Conservation (phyloP, 2,113 vertebrate species). For the Corythaeola cristata region DNA sequence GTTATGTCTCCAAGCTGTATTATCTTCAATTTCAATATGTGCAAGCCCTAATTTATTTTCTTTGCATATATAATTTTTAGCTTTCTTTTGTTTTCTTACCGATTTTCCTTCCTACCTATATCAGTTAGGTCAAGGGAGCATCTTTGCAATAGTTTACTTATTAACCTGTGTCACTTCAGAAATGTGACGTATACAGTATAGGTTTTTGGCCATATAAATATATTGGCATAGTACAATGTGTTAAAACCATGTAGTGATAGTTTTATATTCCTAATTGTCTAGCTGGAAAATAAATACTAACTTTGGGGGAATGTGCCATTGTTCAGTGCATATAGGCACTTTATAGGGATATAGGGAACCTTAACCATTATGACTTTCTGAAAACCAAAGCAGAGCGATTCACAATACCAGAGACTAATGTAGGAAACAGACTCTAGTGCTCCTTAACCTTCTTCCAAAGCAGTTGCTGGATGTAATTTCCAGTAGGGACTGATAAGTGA, state of each 20-base stretch:
- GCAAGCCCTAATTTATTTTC: background rate
- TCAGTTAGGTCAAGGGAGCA: background rate
- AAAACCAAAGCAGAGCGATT: background rate
- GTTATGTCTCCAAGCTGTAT: background rate
- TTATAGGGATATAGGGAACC: background rate
- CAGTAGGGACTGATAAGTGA: background rate
- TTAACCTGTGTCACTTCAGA: background rate
- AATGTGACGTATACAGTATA: background rate
- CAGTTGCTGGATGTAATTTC: background rate
- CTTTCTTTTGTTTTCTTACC: background rate
- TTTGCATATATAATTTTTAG: background rate
- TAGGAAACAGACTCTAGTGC: background rate
- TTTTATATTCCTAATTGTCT: background rate
- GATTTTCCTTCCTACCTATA: background rate
- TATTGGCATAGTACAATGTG: background rate
- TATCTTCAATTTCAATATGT: background rate
- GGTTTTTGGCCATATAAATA: background rate
- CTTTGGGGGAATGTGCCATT: background rate
- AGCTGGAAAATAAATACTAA: background rate
- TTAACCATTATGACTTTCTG: background rate
- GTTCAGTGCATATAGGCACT: too few species aligned
- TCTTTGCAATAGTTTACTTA: background rate
- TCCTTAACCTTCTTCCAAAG: slow-evolving; percentile 9
- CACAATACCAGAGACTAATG: background rate
- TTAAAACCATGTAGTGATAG: background rate